These are phyloP conservation scores for Hippasteria phrygiana DNA, from an alignment of 53 echinoderm and acorn worm species.

Conservation along the genomic window DNA sequence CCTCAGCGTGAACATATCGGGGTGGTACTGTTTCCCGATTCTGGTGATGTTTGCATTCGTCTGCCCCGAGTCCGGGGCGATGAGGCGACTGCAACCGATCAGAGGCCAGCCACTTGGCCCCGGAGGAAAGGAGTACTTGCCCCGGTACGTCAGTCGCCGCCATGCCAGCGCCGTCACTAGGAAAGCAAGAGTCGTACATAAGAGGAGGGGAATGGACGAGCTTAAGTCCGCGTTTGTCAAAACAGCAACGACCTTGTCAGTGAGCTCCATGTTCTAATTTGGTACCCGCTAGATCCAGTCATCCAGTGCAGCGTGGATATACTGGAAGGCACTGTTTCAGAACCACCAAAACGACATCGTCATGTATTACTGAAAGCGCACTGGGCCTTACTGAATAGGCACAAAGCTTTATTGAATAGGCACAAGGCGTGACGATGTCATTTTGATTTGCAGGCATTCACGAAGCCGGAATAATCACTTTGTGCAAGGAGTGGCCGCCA, in stretches of 20 bases:
- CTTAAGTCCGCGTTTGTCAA: not conserved
- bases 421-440: too few species aligned
- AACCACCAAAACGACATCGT: too few species aligned
- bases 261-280: constrained; percentile 19
- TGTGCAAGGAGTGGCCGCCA: too few species aligned
- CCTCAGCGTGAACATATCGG: constrained; percentile 36
- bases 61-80: constrained; percentile 29
- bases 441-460: too few species aligned
- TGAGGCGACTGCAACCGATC: constrained; percentile 27
- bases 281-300: too few species aligned
- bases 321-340: too few species aligned
- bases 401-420: too few species aligned
- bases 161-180: constrained; percentile 15
- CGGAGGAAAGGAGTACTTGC: constrained; percentile 31
- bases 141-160: constrained; percentile 1
- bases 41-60: constrained; percentile 51
- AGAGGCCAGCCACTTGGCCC: constrained; percentile 48
- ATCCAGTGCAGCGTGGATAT: too few species aligned
- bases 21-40: constrained; percentile 40
- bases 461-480: too few species aligned
- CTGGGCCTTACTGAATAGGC: too few species aligned
- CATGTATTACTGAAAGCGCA: too few species aligned
- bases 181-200: not conserved
- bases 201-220: not conserved
- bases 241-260: not conserved